A percentile compares a stretch with the other conserved stretches of the same genome.
These are phyloP conservation scores for Heliocidaris erythrogramma DNA, from an alignment of 35 echinoderm and acorn worm species.

Conservation along the genomic window DNA sequence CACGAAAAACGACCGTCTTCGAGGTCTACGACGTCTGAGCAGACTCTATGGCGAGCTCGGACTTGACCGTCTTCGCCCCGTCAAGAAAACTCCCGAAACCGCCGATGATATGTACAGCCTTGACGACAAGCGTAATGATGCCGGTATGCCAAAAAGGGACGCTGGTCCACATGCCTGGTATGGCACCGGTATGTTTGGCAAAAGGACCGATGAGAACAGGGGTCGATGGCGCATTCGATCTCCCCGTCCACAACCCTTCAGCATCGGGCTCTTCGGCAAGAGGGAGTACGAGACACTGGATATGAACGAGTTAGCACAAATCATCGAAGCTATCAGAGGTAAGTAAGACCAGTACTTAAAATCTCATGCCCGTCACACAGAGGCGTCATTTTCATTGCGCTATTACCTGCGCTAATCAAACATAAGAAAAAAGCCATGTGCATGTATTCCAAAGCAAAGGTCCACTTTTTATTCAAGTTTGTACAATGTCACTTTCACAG, in stretches of 20 bases:
- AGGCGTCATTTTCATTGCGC: no score
- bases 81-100: constrained; percentile 40
- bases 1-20: constrained; percentile 40
- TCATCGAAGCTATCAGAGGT: constrained; percentile 25
- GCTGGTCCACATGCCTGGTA: constrained; percentile 44
- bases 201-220: constrained; percentile 7
- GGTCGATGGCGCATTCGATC: constrained; percentile 22
- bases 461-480: no score
- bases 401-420: no score
- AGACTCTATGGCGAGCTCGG: constrained; percentile 35
- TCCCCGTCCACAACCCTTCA: neutral
- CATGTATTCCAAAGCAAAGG: no score
- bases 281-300: neutral
- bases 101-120: constrained; percentile 15
- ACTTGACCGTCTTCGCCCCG: constrained; percentile 5
- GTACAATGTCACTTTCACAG: no score
- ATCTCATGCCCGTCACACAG: no score
- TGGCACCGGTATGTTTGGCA: constrained; percentile 42
- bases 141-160: constrained; percentile 9
- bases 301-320: constrained; percentile 6
- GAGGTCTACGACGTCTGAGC: constrained; percentile 38
- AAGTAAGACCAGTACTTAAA: neutral
- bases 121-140: neutral
- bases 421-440: no score
- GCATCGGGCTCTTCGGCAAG: constrained; percentile 27